These are phyloP conservation scores for Lordiphosa mommai DNA, from an alignment of 1,140 invertebrate genomes.

Conservation along the genomic window DNA sequence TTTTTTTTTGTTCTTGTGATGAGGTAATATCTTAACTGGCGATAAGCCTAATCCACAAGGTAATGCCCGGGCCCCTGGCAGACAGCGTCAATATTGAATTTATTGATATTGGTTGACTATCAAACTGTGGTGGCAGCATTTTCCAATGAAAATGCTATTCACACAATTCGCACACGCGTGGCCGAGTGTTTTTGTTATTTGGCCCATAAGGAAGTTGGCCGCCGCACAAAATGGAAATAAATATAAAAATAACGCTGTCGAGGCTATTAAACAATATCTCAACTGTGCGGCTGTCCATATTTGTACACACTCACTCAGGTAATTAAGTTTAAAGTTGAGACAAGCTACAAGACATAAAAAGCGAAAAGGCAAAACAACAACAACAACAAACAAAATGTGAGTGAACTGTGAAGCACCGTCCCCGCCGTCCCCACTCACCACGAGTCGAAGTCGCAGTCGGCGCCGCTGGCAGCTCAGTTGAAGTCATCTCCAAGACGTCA, in stretches of 20 bases:
- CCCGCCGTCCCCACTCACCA: not conserved
- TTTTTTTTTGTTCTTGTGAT: constrained; percentile 16
- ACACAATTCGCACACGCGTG: not conserved
- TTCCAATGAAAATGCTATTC: not conserved
- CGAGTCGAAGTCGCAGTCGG: constrained; percentile 1
- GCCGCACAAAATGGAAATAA: constrained; percentile 31
- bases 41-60: constrained; percentile 40
- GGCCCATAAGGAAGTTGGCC: constrained; percentile 54
- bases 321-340: constrained; percentile 66
- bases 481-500: constrained; percentile 1
- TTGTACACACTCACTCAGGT: constrained; percentile 38
- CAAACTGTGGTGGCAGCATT: not conserved
- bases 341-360: constrained; percentile 5
- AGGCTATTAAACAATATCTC: constrained; percentile 45
- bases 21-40: constrained; percentile 51
- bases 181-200: not conserved
- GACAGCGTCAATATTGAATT: constrained; percentile 65
- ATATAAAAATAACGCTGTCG: constrained; percentile 12
- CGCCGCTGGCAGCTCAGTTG: constrained; percentile 6
- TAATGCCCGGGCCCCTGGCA: not conserved
- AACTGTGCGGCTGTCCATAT: constrained; percentile 19
- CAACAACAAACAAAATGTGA: constrained; percentile 27
- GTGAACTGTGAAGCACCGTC: constrained; percentile 39
- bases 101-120: constrained; percentile 42
- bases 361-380: constrained; percentile 11